Conservation (phyloP, 2,113 vertebrate genomes). For the Motacilla alba region DNA sequence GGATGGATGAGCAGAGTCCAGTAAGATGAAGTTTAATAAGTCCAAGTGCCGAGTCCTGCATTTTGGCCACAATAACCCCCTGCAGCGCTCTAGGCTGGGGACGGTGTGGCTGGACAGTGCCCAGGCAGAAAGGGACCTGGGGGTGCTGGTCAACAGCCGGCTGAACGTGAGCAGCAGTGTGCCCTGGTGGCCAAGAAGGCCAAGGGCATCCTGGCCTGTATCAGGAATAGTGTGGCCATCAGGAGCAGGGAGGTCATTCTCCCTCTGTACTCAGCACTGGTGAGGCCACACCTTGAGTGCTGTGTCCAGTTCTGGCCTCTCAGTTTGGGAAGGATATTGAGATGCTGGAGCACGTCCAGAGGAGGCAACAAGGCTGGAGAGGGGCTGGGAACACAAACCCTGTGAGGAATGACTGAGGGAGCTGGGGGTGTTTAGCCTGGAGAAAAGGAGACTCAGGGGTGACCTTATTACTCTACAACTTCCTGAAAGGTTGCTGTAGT, state of each 20-base stretch:
- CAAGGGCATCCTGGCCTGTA: background rate
- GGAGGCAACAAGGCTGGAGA: no score
- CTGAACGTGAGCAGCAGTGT: background rate
- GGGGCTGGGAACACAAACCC: no score
- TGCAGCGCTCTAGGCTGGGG: background rate
- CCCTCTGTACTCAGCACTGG: background rate
- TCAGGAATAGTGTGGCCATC: background rate
- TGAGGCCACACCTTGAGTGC: background rate
- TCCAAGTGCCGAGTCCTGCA: background rate
- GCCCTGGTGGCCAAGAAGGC: background rate
- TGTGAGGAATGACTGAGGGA: background rate
- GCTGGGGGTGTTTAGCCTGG: background rate
- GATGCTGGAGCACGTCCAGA: fast-evolving
- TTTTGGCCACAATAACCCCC: background rate
- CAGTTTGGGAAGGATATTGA: background rate
- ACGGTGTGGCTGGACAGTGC: background rate
- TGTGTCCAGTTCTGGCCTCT: background rate
- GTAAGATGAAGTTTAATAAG: background rate
- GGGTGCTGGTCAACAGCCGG: fast-evolving
- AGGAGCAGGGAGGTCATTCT: background rate
- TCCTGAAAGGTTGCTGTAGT: background rate
- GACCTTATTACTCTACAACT: background rate
- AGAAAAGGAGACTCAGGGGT: background rate
- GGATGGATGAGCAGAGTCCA: no score
- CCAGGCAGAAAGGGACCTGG: background rate